Evolutionary conservation across 1,140 invertebrate species (phyloP).

Genomic region (Bombus huntii): DNA sequence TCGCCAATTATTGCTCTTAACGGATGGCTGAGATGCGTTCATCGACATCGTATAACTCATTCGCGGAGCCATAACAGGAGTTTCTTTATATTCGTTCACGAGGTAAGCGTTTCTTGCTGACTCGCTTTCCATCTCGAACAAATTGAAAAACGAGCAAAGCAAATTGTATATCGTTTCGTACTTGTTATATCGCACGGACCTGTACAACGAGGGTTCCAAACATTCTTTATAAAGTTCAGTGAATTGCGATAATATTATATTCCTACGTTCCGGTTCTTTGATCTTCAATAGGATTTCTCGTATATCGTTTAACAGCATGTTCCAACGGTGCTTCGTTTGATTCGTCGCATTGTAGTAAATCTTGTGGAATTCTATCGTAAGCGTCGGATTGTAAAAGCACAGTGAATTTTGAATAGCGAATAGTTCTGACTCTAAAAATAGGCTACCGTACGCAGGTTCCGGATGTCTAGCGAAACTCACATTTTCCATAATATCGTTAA

Average conservation of each 20-base stretch:
- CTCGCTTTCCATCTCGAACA: constrained; percentile 65
- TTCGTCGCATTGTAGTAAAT: constrained; percentile 56
- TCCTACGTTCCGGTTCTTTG: constrained; percentile 37
- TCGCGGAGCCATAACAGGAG: background rate
- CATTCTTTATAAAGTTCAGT: constrained; percentile 53
- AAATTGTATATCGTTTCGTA: constrained; percentile 51
- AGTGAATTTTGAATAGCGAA: constrained; percentile 67
- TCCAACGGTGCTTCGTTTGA: constrained; percentile 58
- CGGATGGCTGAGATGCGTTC: background rate
- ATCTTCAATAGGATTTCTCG: constrained; percentile 63
- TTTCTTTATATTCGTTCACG: background rate
- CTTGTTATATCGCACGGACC: background rate
- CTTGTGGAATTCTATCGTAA: constrained; percentile 64
- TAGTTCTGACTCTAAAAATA: constrained; percentile 62
- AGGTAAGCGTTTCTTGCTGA: background rate
- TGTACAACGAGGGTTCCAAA: constrained; percentile 40
- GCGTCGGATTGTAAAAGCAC: constrained; percentile 63
- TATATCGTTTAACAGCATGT: constrained; percentile 67
- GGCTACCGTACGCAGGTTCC: constrained; percentile 44
- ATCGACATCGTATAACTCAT: too few species aligned
- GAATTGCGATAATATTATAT: constrained; percentile 46
- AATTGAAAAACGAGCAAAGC: constrained; percentile 63
- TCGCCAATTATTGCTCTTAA: background rate
- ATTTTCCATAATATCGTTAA: constrained; percentile 49
- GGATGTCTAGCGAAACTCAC: background rate